A percentile compares a stretch with the other conserved stretches of the same genome.
Evolutionary conservation across 1,140 invertebrate genomes (phyloP).

Genomic region (Tribolium madens): DNA sequence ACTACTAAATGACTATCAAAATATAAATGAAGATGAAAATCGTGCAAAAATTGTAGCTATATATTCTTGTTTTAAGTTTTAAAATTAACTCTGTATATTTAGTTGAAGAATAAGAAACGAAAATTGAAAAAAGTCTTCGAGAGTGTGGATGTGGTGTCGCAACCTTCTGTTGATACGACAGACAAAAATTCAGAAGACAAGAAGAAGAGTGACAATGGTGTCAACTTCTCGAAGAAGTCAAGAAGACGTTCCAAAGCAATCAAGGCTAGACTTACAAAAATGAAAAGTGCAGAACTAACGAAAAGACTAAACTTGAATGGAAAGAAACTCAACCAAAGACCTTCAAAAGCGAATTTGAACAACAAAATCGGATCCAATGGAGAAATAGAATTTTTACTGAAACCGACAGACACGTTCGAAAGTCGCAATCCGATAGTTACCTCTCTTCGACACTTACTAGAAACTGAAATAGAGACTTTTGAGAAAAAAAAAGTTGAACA

Average conservation of each 20-base stretch:
- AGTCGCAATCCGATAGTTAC: constrained; percentile 10
- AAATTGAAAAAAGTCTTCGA: constrained; percentile 34
- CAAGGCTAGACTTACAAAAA: constrained; percentile 55
- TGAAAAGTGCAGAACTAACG: constrained; percentile 51
- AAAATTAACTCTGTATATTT: background rate
- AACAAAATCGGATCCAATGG: background rate
- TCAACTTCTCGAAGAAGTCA: constrained; percentile 44
- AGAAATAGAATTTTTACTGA: background rate
- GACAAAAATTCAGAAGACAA: background rate
- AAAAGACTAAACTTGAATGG: constrained; percentile 41
- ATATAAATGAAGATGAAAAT: background rate
- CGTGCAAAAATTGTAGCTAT: constrained; percentile 46
- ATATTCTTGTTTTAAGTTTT: background rate
- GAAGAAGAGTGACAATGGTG: background rate
- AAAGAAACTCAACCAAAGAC: constrained; percentile 10
- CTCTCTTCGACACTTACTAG: constrained; percentile 8
- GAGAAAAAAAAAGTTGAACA: background rate
- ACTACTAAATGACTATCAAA: background rate
- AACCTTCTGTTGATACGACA: background rate
- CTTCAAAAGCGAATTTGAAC: background rate
- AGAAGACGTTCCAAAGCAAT: constrained; percentile 53
- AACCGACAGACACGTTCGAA: background rate
- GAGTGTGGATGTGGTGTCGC: background rate
- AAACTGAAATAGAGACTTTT: background rate
- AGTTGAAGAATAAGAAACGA: constrained; percentile 51